Evolutionary conservation across 2,888 invertebrate species (phyloP).

Genomic region (Amaurobius ferox): DNA sequence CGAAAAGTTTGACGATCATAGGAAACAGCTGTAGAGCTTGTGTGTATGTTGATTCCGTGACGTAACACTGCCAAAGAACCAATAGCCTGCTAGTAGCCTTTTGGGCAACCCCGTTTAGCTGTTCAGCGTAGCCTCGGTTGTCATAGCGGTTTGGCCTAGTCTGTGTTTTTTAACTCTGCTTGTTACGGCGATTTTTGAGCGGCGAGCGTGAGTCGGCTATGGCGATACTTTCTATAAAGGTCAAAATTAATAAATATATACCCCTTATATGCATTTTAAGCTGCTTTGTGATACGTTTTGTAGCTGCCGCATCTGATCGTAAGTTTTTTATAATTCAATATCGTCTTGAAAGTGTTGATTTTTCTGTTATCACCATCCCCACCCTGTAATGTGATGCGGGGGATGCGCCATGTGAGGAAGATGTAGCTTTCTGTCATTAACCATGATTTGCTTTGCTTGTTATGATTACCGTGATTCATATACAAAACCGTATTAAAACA

Average conservation of each 20-base stretch:
- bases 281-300: not conserved
- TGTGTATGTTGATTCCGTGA: slow-evolving; percentile 38
- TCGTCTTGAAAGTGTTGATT: too few relatives aligned
- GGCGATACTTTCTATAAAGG: not conserved
- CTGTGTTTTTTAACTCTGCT: slow-evolving; percentile 18
- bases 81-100: slow-evolving; percentile 41
- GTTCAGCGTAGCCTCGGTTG: not conserved
- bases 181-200: slow-evolving; percentile 1
- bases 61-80: slow-evolving; percentile 28
- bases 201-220: slow-evolving; percentile 32
- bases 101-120: slow-evolving; percentile 30
- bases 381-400: not conserved
- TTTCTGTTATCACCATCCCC: not conserved
- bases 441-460: too few relatives aligned
- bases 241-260: not conserved
- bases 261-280: not conserved
- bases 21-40: slow-evolving; percentile 58
- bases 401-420: too few relatives aligned
- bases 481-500: too few relatives aligned
- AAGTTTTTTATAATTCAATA: slow-evolving; percentile 17
- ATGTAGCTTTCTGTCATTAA: too few relatives aligned
- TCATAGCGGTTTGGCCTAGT: not conserved
- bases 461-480: too few relatives aligned
- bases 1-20: slow-evolving; percentile 44
- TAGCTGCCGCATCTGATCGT: slow-evolving; percentile 39